Percentiles rank a stretch among this genome's conserved stretches.
These are phyloP conservation scores for Megaleporinus macrocephalus DNA, from an alignment of 2,113 vertebrate species.

Conservation along the genomic window DNA sequence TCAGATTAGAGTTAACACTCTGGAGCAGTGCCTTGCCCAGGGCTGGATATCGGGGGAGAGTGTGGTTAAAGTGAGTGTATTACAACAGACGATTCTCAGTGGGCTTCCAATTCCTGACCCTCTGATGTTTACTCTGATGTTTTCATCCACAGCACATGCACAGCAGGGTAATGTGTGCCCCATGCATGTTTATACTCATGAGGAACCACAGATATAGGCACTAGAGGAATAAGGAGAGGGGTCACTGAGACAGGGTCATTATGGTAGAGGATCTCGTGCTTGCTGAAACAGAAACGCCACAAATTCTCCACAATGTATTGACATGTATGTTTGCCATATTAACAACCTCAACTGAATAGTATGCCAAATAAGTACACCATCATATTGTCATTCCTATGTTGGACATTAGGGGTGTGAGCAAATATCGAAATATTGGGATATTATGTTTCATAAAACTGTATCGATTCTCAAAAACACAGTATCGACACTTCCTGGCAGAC, in stretches of 20 bases:
- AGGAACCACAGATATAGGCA: constrained; percentile 12
- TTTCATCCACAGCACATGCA: not conserved
- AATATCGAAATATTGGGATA: no score
- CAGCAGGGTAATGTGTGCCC: constrained; percentile 5
- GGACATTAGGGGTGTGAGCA: no score
- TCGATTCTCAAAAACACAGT: no score
- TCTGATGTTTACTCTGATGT: not conserved
- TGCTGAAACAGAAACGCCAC: not conserved
- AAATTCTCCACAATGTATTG: not conserved
- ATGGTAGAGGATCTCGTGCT: not conserved
- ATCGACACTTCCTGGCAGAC: no score
- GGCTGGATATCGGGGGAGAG: not conserved
- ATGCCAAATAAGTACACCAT: no score
- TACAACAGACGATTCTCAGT: not conserved
- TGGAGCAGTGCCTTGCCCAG: not conserved
- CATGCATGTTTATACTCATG: constrained; percentile 17
- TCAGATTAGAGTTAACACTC: constrained; percentile 38
- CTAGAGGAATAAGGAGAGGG: constrained; percentile 16
- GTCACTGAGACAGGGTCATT: constrained; percentile 10
- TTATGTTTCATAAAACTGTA: no score
- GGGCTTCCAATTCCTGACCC: not conserved
- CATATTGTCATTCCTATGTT: no score
- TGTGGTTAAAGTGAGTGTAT: constrained; percentile 16
- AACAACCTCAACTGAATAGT: no score
- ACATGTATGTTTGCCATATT: no score